A percentile compares a stretch with the other conserved stretches of the same genome.
Evolutionary conservation across 2,888 invertebrate species (phyloP).

Genomic region (Acrocera orbiculus): DNA sequence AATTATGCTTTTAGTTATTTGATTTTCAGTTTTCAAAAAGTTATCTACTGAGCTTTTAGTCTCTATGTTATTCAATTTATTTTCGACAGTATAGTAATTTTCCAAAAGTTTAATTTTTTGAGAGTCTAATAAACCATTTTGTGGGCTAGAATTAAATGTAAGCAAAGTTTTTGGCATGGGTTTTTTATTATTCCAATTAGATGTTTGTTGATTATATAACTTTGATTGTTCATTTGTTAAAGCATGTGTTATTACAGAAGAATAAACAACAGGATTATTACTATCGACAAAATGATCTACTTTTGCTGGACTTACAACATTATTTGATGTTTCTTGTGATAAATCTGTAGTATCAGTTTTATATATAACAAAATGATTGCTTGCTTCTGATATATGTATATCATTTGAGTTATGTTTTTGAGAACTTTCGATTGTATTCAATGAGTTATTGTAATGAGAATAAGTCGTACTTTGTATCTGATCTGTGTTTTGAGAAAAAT

Average conservation of each 20-base stretch:
- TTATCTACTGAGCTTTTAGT: conserved; percentile 10
- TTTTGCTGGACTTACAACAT: conserved; percentile 38
- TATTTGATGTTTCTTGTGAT: conserved; percentile 36
- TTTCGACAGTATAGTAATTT: no score
- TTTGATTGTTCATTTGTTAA: conserved; percentile 35
- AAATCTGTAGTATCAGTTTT: conserved; percentile 6
- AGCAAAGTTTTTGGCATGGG: conserved; percentile 9
- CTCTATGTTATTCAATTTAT: no score
- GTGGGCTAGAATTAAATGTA: conserved; percentile 14
- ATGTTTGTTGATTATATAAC: conserved; percentile 21
- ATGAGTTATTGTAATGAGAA: conserved; percentile 70
- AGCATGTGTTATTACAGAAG: conserved; percentile 66
- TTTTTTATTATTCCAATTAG: conserved; percentile 32
- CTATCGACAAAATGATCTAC: background rate
- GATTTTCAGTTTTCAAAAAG: conserved; percentile 6
- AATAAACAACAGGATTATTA: conserved; percentile 50
- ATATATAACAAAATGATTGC: conserved; percentile 18
- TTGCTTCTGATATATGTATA: conserved; percentile 4
- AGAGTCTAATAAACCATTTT: conserved; percentile 3
- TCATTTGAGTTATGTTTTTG: conserved; percentile 38
- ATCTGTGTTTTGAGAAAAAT: conserved; percentile 43
- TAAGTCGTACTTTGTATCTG: conserved; percentile 49
- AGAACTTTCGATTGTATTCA: conserved; percentile 57
- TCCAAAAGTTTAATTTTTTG: conserved; percentile 6
- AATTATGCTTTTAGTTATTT: conserved; percentile 7